Conservation (phyloP, 2,888 invertebrate species). For the Troides aeacus region DNA sequence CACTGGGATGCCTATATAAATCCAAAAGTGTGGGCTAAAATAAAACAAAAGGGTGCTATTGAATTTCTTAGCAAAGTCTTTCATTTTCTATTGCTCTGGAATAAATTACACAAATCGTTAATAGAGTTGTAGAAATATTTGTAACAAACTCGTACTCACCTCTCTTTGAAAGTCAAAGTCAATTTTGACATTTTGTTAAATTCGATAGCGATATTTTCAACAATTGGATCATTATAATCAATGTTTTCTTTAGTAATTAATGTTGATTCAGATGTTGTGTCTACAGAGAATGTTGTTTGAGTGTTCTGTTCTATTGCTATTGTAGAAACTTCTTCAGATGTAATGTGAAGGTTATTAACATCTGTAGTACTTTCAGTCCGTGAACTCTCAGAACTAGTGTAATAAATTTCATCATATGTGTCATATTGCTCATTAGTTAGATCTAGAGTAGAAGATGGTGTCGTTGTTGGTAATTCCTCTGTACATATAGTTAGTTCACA, state of each 20-base stretch:
- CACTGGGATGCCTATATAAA: slow-evolving; percentile 30
- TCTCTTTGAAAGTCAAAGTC: background rate
- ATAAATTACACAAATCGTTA: no score
- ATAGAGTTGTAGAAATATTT: no score
- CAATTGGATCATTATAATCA: background rate
- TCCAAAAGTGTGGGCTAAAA: slow-evolving; percentile 36
- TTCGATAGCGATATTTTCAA: background rate
- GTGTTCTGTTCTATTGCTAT: background rate
- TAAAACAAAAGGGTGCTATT: background rate
- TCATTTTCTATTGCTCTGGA: no score
- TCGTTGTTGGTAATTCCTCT: slow-evolving; percentile 7
- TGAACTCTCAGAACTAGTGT: background rate
- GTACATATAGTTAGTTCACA: slow-evolving; percentile 34
- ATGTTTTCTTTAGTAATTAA: background rate
- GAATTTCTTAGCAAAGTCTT: background rate
- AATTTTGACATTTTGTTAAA: background rate
- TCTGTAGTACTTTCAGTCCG: background rate
- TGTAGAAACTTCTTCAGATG: background rate
- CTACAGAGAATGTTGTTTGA: background rate
- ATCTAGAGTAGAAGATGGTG: slow-evolving; percentile 1
- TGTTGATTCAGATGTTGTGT: background rate
- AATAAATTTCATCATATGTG: background rate
- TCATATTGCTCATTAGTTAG: background rate
- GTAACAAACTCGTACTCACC: background rate
- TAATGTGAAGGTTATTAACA: background rate